Percentiles rank a stretch among this genome's conserved stretches.
Conservation (phyloP, 2,113 vertebrate species). For the Prochilodus magdalenae region DNA sequence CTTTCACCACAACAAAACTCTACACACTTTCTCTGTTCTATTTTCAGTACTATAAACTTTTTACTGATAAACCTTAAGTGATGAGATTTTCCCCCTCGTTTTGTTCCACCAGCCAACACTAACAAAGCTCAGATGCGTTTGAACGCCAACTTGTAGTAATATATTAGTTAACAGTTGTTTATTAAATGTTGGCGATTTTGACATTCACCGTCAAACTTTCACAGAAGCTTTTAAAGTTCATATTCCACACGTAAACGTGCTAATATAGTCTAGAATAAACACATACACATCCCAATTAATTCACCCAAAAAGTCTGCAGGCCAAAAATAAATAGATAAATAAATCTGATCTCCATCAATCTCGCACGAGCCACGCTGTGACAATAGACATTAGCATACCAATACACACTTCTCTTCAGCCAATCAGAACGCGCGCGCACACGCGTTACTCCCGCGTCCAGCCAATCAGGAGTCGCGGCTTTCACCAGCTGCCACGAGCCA, state of each 20-base stretch:
- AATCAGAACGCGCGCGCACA: constrained; percentile 66
- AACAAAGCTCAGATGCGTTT: too few species aligned
- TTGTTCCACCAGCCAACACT: too few species aligned
- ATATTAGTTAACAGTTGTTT: too few species aligned
- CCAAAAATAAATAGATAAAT: constrained; percentile 27
- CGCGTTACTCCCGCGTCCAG: constrained; percentile 52
- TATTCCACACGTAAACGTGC: too few species aligned
- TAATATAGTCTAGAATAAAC: too few species aligned
- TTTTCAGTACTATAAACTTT: background rate
- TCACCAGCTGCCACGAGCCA: constrained; percentile 65
- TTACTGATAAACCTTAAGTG: background rate
- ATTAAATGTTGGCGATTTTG: too few species aligned
- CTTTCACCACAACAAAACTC: constrained; percentile 21
- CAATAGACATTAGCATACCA: constrained; percentile 81
- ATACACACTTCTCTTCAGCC: constrained; percentile 68
- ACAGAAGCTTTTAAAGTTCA: too few species aligned
- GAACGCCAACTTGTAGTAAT: too few species aligned
- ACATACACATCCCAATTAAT: background rate
- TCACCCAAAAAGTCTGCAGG: background rate
- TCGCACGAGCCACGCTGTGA: constrained; percentile 78
- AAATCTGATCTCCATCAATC: constrained; percentile 74
- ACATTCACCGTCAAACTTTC: too few species aligned
- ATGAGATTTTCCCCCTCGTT: background rate
- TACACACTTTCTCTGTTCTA: background rate
- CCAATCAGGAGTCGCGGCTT: constrained; percentile 72